phyloP scores from a whole-genome alignment of 2,888 invertebrate species.

The Palloptera scutellata region DNA sequence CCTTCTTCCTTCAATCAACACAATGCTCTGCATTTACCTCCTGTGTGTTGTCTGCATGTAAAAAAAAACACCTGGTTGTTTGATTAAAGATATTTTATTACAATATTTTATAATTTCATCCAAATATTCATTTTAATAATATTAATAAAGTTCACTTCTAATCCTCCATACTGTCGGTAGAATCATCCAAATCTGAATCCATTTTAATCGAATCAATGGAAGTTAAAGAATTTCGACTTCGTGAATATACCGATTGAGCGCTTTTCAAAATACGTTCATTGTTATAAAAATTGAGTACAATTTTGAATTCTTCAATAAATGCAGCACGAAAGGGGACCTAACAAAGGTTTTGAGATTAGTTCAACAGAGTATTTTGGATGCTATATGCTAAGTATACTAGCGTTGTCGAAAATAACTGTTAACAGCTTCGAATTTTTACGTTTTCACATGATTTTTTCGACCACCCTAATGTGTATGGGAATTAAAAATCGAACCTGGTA shows the following conservation, averaged over 20 bases:
- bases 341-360: slow-evolving; percentile 35
- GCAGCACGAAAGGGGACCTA: slow-evolving; percentile 74
- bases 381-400: too few species aligned
- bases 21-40: too few species aligned
- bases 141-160: neutral
- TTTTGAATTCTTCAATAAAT: slow-evolving; percentile 74
- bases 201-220: slow-evolving; percentile 59
- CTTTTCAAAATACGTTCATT: slow-evolving; percentile 74
- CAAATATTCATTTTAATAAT: neutral
- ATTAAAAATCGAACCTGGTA: slow-evolving; percentile 51
- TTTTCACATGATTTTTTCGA: too few species aligned
- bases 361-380: too few species aligned
- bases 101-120: neutral
- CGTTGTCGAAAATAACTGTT: too few species aligned
- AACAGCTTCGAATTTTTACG: too few species aligned
- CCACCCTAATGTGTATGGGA: too few species aligned
- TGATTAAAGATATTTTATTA: neutral
- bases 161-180: slow-evolving; percentile 25
- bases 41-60: too few species aligned
- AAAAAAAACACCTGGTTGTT: too few species aligned
- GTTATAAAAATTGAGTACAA: slow-evolving; percentile 75
- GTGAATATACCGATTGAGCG: slow-evolving; percentile 58
- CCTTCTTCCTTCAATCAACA: too few species aligned
- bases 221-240: slow-evolving; percentile 57
- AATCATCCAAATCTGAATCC: slow-evolving; percentile 48